Evolutionary conservation across 2,888 invertebrate genomes (phyloP), one percentile per base, ranked within the genome.

Genomic region (Scaptomyza cyrtandrae): DNA sequence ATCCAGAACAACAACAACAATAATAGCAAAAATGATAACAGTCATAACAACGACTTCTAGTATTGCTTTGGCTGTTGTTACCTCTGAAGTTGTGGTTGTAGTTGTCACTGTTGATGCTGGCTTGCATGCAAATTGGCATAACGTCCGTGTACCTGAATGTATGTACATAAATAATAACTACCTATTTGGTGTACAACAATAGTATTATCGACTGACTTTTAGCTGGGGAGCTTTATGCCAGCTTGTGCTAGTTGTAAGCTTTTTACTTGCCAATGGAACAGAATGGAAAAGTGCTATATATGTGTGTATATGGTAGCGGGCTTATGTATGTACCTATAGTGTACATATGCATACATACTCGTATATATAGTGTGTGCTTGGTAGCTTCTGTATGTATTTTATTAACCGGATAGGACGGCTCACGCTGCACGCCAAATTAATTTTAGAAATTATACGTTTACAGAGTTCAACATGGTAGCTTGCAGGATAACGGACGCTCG

Each of bases 391-490:
- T 69, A 72, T 61, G 88, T 86, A 87, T 87, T 88, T 88, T 88
- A 88, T 86, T 87, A 80, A 85, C 31, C 75, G 76, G 74, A 90
- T 90, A 64, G 92, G 92, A 92, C 82, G 92, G 92, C 91, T 90
- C 84, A 92, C 91, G 88, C 92, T 92, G 92, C 92, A 90, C 83
- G 85, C 92, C 91, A 90, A 91, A 92, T 92, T 92, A 92, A 92
- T 92, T 92, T 80, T 92, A 94, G 94, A 94, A 94, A 94, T 94
- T 92, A 94, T 94, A 93, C 94, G 95, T 93, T 96, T 96, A 93
- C 96, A 98, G 98, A 97, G 94, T 98, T 98, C 95, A 98, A 97
- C 94, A 97, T 98, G 98, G 98, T 98, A 95, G 97, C 98, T 93
- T 98, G 98, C 95, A 96, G 98, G 93, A 96, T 98, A 93, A 97